A percentile compares a stretch with the other conserved stretches of the same genome.
These are phyloP conservation scores for Pluvianellus socialis DNA, from an alignment of 2,113 vertebrate genomes.

Conservation along the genomic window DNA sequence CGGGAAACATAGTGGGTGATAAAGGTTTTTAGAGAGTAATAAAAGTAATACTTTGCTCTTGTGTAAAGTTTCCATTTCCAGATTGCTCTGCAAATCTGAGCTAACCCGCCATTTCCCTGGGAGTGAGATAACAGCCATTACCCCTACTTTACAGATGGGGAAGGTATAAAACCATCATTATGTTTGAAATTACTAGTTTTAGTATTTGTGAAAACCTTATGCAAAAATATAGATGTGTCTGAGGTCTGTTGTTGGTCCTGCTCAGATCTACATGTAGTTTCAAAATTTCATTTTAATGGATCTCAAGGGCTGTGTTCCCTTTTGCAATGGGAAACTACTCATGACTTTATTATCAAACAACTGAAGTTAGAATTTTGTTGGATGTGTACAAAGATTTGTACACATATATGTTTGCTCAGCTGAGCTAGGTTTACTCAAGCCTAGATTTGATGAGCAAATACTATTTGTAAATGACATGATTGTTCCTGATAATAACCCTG, in stretches of 20 bases:
- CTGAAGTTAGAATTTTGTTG: background rate
- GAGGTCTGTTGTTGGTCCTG: background rate
- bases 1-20: background rate
- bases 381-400: background rate
- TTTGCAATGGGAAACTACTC: background rate
- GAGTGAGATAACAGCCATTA: background rate
- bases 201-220: background rate
- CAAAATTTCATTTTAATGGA: background rate
- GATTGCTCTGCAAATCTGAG: background rate
- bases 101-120: background rate
- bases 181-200: background rate
- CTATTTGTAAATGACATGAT: background rate
- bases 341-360: background rate
- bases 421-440: background rate
- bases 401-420: background rate
- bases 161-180: background rate
- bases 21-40: background rate
- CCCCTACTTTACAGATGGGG: background rate
- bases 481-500: background rate
- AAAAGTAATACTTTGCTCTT: background rate
- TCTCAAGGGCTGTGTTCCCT: background rate
- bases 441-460: background rate
- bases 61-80: background rate
- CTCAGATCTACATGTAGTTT: background rate
- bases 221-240: background rate